These are phyloP conservation scores for Notarius quadriscutis DNA, from an alignment of 2,113 vertebrate species.

Conservation along the genomic window DNA sequence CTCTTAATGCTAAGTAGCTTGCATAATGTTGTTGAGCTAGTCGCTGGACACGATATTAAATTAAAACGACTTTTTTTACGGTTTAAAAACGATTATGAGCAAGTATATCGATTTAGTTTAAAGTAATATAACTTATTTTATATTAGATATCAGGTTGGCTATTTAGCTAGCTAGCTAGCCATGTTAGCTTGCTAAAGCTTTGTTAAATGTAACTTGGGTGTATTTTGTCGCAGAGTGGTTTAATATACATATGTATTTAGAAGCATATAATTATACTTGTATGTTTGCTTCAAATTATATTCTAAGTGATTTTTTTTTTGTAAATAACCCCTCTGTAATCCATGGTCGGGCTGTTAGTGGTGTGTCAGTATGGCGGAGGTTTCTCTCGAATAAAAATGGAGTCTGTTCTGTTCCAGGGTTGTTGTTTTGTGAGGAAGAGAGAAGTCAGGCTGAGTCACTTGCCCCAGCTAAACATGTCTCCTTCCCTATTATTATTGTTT, in stretches of 20 bases:
- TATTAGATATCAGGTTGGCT: not conserved
- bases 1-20: not conserved
- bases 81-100: not conserved
- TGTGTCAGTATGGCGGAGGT: constrained; percentile 3
- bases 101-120: not conserved
- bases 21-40: not conserved
- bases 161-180: not conserved
- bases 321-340: no score
- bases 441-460: not conserved
- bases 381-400: not conserved
- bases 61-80: not conserved
- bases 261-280: accelerated
- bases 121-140: no score
- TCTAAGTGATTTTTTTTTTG: not conserved
- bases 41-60: not conserved
- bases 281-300: not conserved
- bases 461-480: not conserved
- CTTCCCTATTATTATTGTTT: not conserved
- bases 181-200: not conserved
- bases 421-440: not conserved
- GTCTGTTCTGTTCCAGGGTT: constrained; percentile 9
- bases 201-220: not conserved
- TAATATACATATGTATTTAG: not conserved
- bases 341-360: not conserved
- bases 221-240: not conserved